Base-by-base conservation (phyloP, 2,797 vertebrate species). In the Acanthiza pusilla region DNA sequence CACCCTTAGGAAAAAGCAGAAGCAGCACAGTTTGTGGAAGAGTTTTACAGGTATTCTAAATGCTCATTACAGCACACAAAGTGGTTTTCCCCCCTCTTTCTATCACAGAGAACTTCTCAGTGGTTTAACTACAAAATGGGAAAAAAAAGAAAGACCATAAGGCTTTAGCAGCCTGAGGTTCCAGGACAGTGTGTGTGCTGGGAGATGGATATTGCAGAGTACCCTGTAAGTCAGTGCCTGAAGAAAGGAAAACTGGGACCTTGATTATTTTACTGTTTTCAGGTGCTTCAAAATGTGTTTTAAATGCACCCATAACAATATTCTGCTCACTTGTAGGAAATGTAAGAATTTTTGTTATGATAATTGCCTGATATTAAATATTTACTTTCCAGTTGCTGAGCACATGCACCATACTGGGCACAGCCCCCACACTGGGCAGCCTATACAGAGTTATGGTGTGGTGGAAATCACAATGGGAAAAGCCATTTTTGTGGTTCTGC, bases 401-500 rank as follows among this genome's bases (percentile, higher is more conserved):
- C 32, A 47, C 47, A 42, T 20, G n/a, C 11, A 23, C 9, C 32
- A 6, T 13, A 30, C 23, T 2, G 4, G 23, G 11, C 19, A 61
- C 10, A 57, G 48, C 8, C 9, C 17, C 9, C 8, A 4, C 2
- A 17, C 5, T 40, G 47, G 71, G 21, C 20, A 84, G 53, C 13
- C 14, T 25, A 1, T 5, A 3, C 17, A 68, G 60, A 83, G 60
- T 60, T 92, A 72, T 32, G 72, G 26, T 36, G 45, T 8, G 50
- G 65, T 66, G 36, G 58, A 90, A 94, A 92, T 88, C 61, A 45
- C 68, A 67, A 47, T 13, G 34, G 38, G 4, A 10, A 95, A 76
- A 94, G 27, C 81, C 80, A 32, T 87, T 91, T 89, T 88, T 55
- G 29, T 58, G 45, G 17, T 54, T 68, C 16, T 53, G n/a, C 40